A percentile compares a stretch with the other conserved stretches of the same genome.
Conservation (phyloP, 2,113 vertebrate genomes). For the Cephalopterus ornatus region DNA sequence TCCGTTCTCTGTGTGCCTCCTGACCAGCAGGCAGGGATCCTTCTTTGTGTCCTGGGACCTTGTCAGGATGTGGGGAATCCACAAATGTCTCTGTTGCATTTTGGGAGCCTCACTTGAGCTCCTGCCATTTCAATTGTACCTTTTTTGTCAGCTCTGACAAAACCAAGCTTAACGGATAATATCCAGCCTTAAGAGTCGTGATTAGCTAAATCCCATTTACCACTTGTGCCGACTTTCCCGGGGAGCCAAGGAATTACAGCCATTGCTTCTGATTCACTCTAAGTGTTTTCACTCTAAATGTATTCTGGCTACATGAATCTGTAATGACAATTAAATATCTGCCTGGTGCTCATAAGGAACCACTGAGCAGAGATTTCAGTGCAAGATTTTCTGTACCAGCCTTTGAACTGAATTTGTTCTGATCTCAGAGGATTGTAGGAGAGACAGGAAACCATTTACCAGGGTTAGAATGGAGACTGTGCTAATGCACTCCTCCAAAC, state of each 20-base stretch:
- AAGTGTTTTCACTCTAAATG: background rate
- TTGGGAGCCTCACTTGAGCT: background rate
- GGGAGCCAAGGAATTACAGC: conserved; percentile 4
- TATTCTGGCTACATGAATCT: background rate
- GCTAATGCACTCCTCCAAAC: conserved; percentile 49
- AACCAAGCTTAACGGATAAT: background rate
- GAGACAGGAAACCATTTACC: conserved; percentile 34
- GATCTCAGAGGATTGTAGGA: conserved; percentile 22
- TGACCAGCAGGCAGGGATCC: rapidly evolving
- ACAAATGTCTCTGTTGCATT: rapidly evolving
- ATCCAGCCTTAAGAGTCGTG: background rate
- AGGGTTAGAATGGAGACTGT: conserved; percentile 23
- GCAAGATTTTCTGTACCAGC: conserved; percentile 14
- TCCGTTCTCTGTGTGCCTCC: rapidly evolving
- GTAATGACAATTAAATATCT: conserved; percentile 19
- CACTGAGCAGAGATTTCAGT: background rate
- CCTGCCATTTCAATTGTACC: background rate
- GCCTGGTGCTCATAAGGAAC: background rate
- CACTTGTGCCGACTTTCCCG: background rate
- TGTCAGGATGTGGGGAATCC: too few species aligned
- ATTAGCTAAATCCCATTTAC: conserved; percentile 4
- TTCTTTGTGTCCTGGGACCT: background rate
- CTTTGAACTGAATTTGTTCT: conserved; percentile 42
- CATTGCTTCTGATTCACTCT: background rate
- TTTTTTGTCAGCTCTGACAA: background rate